These are phyloP conservation scores for Ceratosolen fusciceps DNA, from an alignment of 1,140 invertebrate genomes.

Conservation along the genomic window DNA sequence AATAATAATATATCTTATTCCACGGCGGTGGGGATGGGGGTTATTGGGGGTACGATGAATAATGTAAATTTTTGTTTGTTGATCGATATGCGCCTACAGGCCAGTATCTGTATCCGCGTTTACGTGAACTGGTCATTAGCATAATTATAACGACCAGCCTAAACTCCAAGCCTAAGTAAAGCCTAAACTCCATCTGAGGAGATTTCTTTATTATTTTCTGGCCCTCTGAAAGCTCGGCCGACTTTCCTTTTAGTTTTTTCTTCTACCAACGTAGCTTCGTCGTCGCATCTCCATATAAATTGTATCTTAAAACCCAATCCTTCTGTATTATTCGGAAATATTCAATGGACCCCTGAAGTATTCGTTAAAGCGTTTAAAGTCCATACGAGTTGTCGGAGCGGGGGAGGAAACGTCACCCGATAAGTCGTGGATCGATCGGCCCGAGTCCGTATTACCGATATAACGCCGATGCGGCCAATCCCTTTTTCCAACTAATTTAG, in stretches of 20 bases:
- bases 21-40: too few relatives aligned
- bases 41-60: too few relatives aligned
- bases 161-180: too few relatives aligned
- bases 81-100: too few relatives aligned
- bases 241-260: neutral
- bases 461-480: neutral
- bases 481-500: slow-evolving; percentile 4
- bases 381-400: slow-evolving; percentile 2
- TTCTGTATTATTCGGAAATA: neutral
- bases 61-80: too few relatives aligned
- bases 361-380: slow-evolving; percentile 17
- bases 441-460: neutral
- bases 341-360: slow-evolving; percentile 13
- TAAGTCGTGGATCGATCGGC: slow-evolving; percentile 13
- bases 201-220: neutral
- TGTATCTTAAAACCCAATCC: neutral
- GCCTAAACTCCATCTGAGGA: too few relatives aligned
- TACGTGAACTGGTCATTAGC: too few relatives aligned
- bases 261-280: too few relatives aligned
- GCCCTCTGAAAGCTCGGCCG: neutral
- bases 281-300: neutral
- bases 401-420: neutral
- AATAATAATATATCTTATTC: too few relatives aligned
- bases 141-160: too few relatives aligned
- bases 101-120: too few relatives aligned